Evolutionary conservation across 2,113 vertebrate species (phyloP), one percentile per base, ranked within the genome.

Genomic region (Pterocles orientalis): DNA sequence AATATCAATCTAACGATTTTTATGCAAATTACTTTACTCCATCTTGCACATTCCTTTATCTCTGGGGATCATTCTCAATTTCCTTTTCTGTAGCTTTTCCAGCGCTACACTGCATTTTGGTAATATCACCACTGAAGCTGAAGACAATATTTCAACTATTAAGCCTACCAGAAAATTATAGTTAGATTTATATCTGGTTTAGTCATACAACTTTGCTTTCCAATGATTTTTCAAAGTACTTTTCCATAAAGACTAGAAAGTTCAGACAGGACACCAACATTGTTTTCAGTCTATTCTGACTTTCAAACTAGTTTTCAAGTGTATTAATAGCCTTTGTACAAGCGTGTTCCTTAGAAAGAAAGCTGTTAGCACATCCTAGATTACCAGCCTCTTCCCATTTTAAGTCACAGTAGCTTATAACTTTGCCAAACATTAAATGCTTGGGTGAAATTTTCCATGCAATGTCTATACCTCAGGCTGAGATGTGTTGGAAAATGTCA

Each of bases 141-240:
- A 92, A 95, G 92, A 86, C 57, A 88, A 21, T 92, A 96, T 93
- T 97, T 95, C 95, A 95, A 84, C 56, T 82, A 68, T 68, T 84
- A 96, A 94, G 72, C 88, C 90, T 95, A 92, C 86, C 92, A 90
- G 92, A 96, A 96, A 95, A 96, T 95, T 90, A 68, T n/a, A 92
- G 48, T 91, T 96, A 88, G 88, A 95, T 96, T 94, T 95, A 86
- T 94, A 79, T 76, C 73, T 64, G 54, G 6, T 93, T 94, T 84
- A 94, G 71, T 93, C 76, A 93, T 94, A 86, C 43, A 90, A 75
- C 34, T 92, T 92, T 61, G 45, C 92, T 93, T 95, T 93, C 80
- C 77, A 90, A 25, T 69, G 90, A 75, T 93, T 91, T 94, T 95
- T 90, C 62, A 45, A 75, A 92, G 54, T 93, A 73, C 20, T 83